Base-by-base conservation (phyloP, 2,888 invertebrate species). In the Caenorhabditis japonica region DNA sequence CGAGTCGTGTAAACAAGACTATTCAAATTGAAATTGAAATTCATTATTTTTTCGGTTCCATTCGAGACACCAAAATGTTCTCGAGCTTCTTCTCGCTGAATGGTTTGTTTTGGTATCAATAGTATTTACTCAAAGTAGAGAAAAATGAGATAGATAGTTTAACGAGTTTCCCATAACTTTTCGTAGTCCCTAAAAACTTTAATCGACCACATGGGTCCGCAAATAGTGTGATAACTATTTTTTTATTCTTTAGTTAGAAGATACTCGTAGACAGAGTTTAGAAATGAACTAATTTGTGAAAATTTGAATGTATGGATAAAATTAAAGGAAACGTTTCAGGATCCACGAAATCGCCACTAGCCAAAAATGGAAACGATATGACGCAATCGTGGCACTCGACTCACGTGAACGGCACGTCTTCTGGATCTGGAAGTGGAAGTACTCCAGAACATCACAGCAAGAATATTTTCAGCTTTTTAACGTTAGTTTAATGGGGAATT, bases 401-500 rank as follows among this genome's bases (percentile, higher is more conserved):
- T 52, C 68, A 70, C 5, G 70, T 75, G 5, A 69, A 75, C 25
- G 69, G 64, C 21, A 49, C 59, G 10, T 44, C 62, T 17, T 52
- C 71, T 1, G 51, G 55, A 33, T 56, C 62, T 0, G 62, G 62
- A n/a, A 46, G 46, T 30, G 62, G 64, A 10, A 64, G 64, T 25
- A 66, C 72, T 25, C 72, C 72, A 0, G 60, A 64, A 10, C 53
- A 64, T 36, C 53, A 66, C 21, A 58, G 46, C 52, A 82, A 79
- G 56, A 76, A 76, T 43, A 75, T 82, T 34, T 79, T 82, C 47
- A 71, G 72, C 23, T 76, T 82, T 46, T 62, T 82, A 36, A 71
- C 74, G 81, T 23, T 4, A 19, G 7, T 33, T 8, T 52, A n/a
- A n/a, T n/a, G n/a, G n/a, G n/a, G n/a, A n/a, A n/a, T n/a, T n/a